Percentiles rank a stretch among this genome's conserved stretches.
These are phyloP conservation scores for Aspiorhynchus laticeps DNA, from an alignment of 2,113 vertebrate genomes.

Conservation along the genomic window DNA sequence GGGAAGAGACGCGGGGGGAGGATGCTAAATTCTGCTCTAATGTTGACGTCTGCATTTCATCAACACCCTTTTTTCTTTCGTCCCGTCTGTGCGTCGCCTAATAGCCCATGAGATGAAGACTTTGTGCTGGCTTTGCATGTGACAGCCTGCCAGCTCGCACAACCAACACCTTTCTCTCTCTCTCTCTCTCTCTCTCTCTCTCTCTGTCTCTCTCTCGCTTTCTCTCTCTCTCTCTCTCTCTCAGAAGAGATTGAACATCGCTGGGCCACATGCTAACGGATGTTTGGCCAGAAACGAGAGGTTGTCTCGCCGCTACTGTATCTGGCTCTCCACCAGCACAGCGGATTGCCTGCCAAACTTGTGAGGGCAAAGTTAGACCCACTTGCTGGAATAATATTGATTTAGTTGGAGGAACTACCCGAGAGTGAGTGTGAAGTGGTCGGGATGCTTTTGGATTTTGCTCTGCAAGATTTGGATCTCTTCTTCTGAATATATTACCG, in stretches of 20 bases:
- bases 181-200: constrained; percentile 23
- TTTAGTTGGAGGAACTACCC: constrained; percentile 27
- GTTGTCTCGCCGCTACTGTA: constrained; percentile 32
- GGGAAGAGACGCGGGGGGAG: constrained; percentile 57
- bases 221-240: constrained; percentile 27
- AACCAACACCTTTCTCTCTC: constrained; percentile 18
- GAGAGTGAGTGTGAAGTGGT: constrained; percentile 14
- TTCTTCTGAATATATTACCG: background rate
- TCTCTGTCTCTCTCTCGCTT: constrained; percentile 3
- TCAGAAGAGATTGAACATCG: constrained; percentile 1
- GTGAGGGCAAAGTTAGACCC: constrained; percentile 37
- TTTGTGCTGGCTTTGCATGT: constrained; percentile 45
- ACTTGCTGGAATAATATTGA: constrained; percentile 40
- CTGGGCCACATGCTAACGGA: constrained; percentile 37
- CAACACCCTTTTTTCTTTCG: constrained; percentile 65
- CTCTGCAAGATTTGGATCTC: background rate
- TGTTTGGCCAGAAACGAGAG: constrained; percentile 32
- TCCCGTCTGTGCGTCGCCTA: constrained; percentile 60
- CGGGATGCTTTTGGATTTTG: constrained; percentile 11
- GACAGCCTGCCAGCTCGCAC: constrained; percentile 45
- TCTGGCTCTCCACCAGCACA: constrained; percentile 23
- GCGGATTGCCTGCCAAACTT: background rate
- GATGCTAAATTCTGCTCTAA: constrained; percentile 73
- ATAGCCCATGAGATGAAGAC: constrained; percentile 58
- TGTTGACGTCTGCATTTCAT: constrained; percentile 78